Conservation (phyloP, 2,888 invertebrate species). For the Agonum fuliginosum region DNA sequence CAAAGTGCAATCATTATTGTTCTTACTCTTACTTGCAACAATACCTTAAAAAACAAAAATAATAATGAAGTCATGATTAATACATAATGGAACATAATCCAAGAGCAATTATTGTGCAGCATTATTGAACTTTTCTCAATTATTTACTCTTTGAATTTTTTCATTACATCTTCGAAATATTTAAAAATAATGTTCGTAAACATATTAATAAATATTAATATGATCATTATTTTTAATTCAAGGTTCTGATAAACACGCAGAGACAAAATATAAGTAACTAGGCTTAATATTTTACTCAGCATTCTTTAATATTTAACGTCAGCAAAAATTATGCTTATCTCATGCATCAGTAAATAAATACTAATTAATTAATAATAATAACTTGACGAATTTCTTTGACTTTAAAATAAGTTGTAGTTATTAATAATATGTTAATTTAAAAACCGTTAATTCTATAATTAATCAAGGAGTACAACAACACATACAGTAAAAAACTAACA, state of each 20-base stretch:
- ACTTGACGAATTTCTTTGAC: neutral
- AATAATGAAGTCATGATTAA: neutral
- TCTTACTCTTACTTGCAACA: neutral
- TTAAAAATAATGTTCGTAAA: neutral
- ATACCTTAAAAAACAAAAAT: neutral
- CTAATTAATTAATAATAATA: neutral
- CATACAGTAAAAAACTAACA: constrained; percentile 6
- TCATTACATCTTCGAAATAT: too few species aligned
- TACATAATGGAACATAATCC: too few species aligned
- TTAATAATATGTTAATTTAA: neutral
- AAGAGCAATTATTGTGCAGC: too few species aligned
- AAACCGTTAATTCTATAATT: constrained; percentile 30
- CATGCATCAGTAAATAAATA: too few species aligned
- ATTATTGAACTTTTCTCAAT: too few species aligned
- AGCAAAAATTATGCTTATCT: neutral
- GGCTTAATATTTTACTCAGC: neutral
- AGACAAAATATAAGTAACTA: constrained; percentile 7
- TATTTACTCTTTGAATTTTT: too few species aligned
- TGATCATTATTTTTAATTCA: constrained; percentile 7
- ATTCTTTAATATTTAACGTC: neutral
- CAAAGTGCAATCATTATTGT: constrained; percentile 2
- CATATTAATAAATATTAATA: constrained; percentile 19
- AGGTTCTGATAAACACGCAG: neutral
- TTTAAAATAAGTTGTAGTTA: neutral
- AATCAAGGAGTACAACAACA: constrained; percentile 6